Conservation (phyloP, 2,797 vertebrate species). For the Tympanoctomys barrerae region DNA sequence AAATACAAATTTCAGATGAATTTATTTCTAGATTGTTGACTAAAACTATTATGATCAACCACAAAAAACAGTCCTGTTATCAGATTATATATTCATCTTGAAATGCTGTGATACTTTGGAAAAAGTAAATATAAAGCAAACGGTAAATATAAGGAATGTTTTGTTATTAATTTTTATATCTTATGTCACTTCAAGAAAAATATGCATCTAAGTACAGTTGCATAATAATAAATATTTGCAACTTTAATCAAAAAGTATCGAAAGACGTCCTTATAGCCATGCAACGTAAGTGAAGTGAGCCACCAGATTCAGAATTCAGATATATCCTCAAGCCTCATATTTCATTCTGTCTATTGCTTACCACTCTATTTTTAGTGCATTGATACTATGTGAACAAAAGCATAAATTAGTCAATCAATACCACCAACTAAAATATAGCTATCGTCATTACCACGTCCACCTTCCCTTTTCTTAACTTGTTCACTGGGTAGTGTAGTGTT, state of each 20-base stretch:
- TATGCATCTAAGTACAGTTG: background rate
- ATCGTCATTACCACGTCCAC: background rate
- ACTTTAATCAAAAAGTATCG: background rate
- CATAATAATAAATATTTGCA: background rate
- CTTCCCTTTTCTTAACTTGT: background rate
- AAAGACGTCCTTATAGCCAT: background rate
- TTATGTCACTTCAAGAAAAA: background rate
- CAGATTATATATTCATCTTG: background rate
- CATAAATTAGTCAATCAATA: background rate
- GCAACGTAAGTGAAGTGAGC: background rate
- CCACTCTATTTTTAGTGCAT: background rate
- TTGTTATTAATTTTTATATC: background rate
- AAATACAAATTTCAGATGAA: background rate
- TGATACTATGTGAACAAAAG: background rate
- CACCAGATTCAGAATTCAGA: background rate
- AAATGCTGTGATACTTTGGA: background rate
- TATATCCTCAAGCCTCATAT: background rate
- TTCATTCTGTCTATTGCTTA: background rate
- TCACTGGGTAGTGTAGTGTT: background rate
- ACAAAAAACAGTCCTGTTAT: background rate
- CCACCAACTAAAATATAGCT: background rate
- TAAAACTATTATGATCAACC: background rate
- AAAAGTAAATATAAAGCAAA: background rate
- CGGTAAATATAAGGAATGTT: background rate
- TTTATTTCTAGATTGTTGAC: background rate